Base-by-base conservation (phyloP, 2,113 vertebrate genomes). In the Leptobrachium leishanense region DNA sequence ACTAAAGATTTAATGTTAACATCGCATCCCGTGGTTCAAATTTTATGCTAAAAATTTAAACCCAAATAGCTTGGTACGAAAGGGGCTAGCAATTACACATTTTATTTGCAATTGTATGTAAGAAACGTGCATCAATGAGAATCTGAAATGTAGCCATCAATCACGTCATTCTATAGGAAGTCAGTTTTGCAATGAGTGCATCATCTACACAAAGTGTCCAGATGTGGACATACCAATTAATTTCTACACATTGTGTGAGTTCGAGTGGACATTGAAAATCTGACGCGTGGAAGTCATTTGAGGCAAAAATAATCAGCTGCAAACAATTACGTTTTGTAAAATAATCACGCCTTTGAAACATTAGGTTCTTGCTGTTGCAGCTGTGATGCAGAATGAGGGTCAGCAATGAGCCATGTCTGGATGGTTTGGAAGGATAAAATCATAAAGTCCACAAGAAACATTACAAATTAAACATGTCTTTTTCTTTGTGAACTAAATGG, bases 301-400 rank as follows among this genome's bases (percentile, higher is more conserved):
- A n/a, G 50, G 68, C 44, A 20, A 44, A 64, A 8, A 70, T 20
- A 50, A 46, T 53, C 68, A 70, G 68, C 68, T 70, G 68, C 44
- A 39, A 9, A 50, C 68, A 70, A 70, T 70, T 50, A 46, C 3
- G 12, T 2, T 50, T 2, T 50, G 5, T 44, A 69, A 44, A 69
- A 15, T 53, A 70, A 70, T 53, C 44, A 70, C 2, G 43, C 10
- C 68, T 50, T 70, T 8, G 6, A 70, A 46, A 53, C 68, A 20
- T 70, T 8, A n/a, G 50, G 20, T 46, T 15, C 3, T 44, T 31
- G 42, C 12, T 43, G 43, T 3, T 31, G 13, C 68, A 70, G 68
- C 68, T 70, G 68, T 5, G 6, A 3, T 3, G 62, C 4, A 50
- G 59, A 62, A n/a, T 62, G 59, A 10, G 11, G 10, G 15, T 15